These are phyloP conservation scores for Heterohyrax brucei DNA, from an alignment of 2,797 vertebrate species.

Conservation along the genomic window DNA sequence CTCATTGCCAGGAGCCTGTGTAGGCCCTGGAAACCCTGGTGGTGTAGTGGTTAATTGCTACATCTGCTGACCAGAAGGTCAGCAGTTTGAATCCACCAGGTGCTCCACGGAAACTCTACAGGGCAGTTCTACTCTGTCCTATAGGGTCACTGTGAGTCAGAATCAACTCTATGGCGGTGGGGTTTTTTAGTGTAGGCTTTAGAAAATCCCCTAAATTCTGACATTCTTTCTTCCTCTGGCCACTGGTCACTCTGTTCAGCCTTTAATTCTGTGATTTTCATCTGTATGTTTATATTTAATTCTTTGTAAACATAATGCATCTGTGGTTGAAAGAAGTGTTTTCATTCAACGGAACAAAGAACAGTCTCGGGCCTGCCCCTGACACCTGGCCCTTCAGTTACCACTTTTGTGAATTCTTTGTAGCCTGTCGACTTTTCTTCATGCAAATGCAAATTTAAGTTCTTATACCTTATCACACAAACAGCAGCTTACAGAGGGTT, in stretches of 20 bases:
- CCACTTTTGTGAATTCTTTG: slow-evolving; percentile 57
- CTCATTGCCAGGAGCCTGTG: neutral
- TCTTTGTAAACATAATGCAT: slow-evolving; percentile 46
- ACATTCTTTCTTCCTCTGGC: slow-evolving; percentile 22
- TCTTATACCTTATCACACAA: slow-evolving; percentile 55
- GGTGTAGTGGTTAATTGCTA: no score
- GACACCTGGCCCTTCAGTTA: slow-evolving; percentile 24
- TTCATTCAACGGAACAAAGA: slow-evolving; percentile 50
- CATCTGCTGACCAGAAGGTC: no score
- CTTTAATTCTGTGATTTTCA: neutral
- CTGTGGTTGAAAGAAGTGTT: slow-evolving; percentile 37
- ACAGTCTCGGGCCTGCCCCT: neutral
- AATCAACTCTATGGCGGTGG: no score
- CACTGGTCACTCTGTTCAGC: neutral
- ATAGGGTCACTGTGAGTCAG: no score
- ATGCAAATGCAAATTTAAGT: slow-evolving; percentile 68
- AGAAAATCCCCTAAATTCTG: neutral
- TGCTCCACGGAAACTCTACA: no score
- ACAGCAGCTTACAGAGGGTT: slow-evolving; percentile 46
- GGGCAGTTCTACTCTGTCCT: no score
- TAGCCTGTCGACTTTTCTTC: slow-evolving; percentile 53
- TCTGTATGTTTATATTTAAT: neutral
- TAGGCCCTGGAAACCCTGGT: neutral
- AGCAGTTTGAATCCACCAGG: no score
- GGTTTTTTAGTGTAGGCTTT: neutral